phyloP scores from a whole-genome alignment of 2,797 vertebrate species.

The Arrhamphus sclerolepis region DNA sequence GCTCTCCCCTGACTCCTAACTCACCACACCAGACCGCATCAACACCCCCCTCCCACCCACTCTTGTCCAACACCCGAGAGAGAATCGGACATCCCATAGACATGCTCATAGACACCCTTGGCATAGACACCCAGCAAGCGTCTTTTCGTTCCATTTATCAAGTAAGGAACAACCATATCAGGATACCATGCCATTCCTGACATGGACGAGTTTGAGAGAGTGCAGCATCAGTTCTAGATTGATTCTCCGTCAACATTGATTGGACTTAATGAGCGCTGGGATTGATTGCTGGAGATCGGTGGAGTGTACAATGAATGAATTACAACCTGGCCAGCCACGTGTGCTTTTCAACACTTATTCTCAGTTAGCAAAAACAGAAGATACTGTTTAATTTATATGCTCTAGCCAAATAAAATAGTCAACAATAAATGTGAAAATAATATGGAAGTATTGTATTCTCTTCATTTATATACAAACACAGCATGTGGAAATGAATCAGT shows the following conservation, averaged over 20 bases:
- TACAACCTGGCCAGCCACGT: slow-evolving; percentile 28
- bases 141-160: slow-evolving; percentile 38
- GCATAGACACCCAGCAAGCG: slow-evolving; percentile 2
- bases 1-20: slow-evolving; percentile 63
- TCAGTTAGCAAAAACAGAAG: slow-evolving; percentile 14
- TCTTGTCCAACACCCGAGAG: slow-evolving; percentile 19
- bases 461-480: too few relatives aligned
- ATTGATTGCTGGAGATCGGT: slow-evolving; percentile 50
- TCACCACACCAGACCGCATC: slow-evolving; percentile 42
- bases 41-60: slow-evolving; percentile 18
- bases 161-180: slow-evolving; percentile 28
- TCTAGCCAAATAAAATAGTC: slow-evolving; percentile 34
- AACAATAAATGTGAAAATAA: not conserved
- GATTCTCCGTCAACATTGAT: slow-evolving; percentile 71
- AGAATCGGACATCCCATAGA: slow-evolving; percentile 35
- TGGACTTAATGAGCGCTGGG: slow-evolving; percentile 65
- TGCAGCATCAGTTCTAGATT: slow-evolving; percentile 67
- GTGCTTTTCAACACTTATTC: slow-evolving; percentile 40
- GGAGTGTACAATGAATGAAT: slow-evolving; percentile 29
- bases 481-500: too few relatives aligned
- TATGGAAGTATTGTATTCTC: too few relatives aligned
- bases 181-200: slow-evolving; percentile 45
- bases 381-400: slow-evolving; percentile 32
- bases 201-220: slow-evolving; percentile 51
- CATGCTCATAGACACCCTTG: not conserved